phyloP scores from a whole-genome alignment of 1,140 invertebrate species.

The Dreissena polymorpha region DNA sequence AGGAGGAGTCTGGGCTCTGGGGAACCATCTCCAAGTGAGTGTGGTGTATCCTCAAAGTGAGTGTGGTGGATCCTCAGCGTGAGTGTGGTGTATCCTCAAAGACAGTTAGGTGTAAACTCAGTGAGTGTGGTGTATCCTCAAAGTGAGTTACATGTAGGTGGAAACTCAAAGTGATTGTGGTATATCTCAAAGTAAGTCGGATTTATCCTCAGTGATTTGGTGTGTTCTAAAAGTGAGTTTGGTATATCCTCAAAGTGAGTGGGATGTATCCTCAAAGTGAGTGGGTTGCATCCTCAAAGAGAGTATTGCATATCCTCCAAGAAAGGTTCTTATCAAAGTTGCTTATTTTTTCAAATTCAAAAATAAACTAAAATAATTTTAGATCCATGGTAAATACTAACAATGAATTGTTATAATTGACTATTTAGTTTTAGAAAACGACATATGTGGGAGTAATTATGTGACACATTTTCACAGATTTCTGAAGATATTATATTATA shows the following conservation, averaged over 20 bases:
- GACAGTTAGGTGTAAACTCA: conserved; percentile 80
- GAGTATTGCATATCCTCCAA: too few species aligned
- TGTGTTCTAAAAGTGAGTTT: too few species aligned
- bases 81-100: conserved; percentile 83
- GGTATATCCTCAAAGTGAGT: too few species aligned
- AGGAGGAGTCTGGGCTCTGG: conserved; percentile 89
- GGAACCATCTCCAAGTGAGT: conserved; percentile 94
- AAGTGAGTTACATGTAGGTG: conserved; percentile 85
- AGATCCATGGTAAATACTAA: too few species aligned
- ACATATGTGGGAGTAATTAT: too few species aligned
- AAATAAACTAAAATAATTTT: too few species aligned
- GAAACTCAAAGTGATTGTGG: conserved; percentile 87
- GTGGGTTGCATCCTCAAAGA: neutral
- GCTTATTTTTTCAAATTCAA: too few species aligned
- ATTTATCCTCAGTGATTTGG: conserved; percentile 86
- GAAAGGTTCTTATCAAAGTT: too few species aligned
- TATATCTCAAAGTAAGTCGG: conserved; percentile 87
- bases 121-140: conserved; percentile 83
- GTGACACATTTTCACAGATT: too few species aligned
- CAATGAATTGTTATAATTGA: too few species aligned
- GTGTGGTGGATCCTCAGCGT: conserved; percentile 85
- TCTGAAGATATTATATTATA: neutral
- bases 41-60: conserved; percentile 85
- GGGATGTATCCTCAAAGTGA: conserved; percentile 93
- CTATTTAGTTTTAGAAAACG: too few species aligned